These are phyloP conservation scores for Drosophila ironensis DNA, from an alignment of 1,140 invertebrate genomes.

Conservation along the genomic window DNA sequence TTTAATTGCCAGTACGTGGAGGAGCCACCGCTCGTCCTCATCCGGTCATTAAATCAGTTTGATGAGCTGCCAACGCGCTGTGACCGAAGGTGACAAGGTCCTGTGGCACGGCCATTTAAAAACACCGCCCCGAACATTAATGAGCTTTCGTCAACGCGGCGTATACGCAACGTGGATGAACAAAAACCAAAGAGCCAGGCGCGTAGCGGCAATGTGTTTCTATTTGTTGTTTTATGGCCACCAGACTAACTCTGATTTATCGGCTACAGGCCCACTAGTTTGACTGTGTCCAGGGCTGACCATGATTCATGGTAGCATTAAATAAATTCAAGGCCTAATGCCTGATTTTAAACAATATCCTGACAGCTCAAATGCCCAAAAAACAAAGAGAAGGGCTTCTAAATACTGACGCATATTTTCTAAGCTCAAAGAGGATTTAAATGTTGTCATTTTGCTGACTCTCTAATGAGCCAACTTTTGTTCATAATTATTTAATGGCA, in stretches of 20 bases:
- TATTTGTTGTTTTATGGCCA: slow-evolving; percentile 26
- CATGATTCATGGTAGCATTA: slow-evolving; percentile 5
- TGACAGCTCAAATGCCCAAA: neutral
- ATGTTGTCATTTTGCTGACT: neutral
- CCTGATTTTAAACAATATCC: slow-evolving; percentile 4
- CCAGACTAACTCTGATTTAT: slow-evolving; percentile 33
- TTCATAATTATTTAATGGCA: slow-evolving; percentile 26
- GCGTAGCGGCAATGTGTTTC: slow-evolving; percentile 11
- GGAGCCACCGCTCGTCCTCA: slow-evolving; percentile 5
- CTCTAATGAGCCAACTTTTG: slow-evolving; percentile 10
- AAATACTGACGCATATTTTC: neutral
- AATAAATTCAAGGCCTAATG: neutral
- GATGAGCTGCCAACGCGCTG: slow-evolving; percentile 32
- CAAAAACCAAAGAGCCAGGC: slow-evolving; percentile 5
- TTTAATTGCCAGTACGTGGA: slow-evolving; percentile 54
- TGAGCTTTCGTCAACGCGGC: slow-evolving; percentile 35
- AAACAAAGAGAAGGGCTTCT: neutral
- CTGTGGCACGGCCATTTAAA: slow-evolving; percentile 9
- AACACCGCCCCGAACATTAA: slow-evolving; percentile 24
- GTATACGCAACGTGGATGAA: slow-evolving; percentile 20
- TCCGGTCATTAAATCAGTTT: slow-evolving; percentile 55
- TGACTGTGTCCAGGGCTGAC: neutral
- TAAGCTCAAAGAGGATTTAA: too few species aligned
- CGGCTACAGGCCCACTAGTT: neutral
- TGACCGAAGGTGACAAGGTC: too few species aligned